Conservation (phyloP, 1,140 invertebrate species). For the Heliothis subflexa region DNA sequence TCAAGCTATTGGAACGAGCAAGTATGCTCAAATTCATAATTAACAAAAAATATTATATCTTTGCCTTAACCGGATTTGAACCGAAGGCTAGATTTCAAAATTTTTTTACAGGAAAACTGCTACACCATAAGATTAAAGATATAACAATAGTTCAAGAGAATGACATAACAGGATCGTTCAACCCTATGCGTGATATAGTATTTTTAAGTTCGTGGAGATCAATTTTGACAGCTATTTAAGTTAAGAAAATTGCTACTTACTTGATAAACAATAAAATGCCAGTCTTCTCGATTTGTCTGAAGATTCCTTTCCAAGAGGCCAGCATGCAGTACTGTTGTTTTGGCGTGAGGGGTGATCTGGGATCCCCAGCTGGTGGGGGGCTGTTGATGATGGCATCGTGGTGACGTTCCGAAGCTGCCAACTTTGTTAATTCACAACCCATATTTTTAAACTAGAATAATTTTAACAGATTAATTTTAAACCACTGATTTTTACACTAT, state of each 20-base stretch:
- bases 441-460: conserved; percentile 49
- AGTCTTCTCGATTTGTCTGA: conserved; percentile 78
- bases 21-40: too few species aligned
- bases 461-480: background rate
- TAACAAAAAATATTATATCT: too few species aligned
- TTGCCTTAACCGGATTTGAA: too few species aligned
- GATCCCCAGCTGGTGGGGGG: conserved; percentile 73
- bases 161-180: too few species aligned
- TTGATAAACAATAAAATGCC: conserved; percentile 78
- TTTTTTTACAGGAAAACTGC: too few species aligned
- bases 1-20: too few species aligned
- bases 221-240: background rate
- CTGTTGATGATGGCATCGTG: conserved; percentile 63
- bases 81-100: too few species aligned
- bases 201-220: too few species aligned
- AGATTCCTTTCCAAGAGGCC: conserved; percentile 81
- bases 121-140: too few species aligned
- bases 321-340: conserved; percentile 82
- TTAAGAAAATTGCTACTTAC: conserved; percentile 62
- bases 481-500: background rate
- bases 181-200: too few species aligned
- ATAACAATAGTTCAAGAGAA: too few species aligned
- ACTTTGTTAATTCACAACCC: conserved; percentile 77
- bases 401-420: conserved; percentile 70
- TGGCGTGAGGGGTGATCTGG: conserved; percentile 72